Evolutionary conservation across 2,888 invertebrate genomes (phyloP), one percentile per base, ranked within the genome.

Genomic region (Nomada flava): DNA sequence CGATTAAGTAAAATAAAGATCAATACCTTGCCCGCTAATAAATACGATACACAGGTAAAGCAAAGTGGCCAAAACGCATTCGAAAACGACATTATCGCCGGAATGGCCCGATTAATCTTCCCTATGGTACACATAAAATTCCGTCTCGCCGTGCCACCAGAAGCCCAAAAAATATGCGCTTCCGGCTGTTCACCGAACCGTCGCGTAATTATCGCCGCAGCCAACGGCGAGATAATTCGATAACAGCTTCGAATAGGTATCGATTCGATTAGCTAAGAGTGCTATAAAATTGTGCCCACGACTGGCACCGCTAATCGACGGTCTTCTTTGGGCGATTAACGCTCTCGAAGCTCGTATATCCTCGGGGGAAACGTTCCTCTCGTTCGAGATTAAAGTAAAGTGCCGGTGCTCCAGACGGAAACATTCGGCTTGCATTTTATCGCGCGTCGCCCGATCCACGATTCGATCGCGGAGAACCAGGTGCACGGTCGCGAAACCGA

Each of bases 231-330:
- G 87, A 88, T 92, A 91, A 92, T 91, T 91, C 87, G 88, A 91
- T 89, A 90, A 85, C 81, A 79, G 75, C 79, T 76, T 80, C 68
- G 78, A 69, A 79, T 85, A 71, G 77, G 88, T 90, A 90, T 91
- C 89, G 89, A 90, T 92, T 92, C 92, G 90, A 93, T 93, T 92
- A 92, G 90, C 90, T 90, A 89, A 93, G 81, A 89, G 91, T 83
- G 79, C 86, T 90, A 88, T 93, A 91, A 93, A 92, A 92, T 87
- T 89, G 86, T 53, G 62, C 55, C 55, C 44, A 13, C 26, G 57
- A 20, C 53, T 42, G 70, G 26, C 57, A 44, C 57, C 42, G 52
- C 26, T 59, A 52, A 23, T 20, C 44, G 47, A 64, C 55, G 29
- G 59, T 26, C 15, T 60, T 20, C 65, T 23, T 36, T 23, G 67